phyloP scores from a whole-genome alignment of 30 jellyfish, hydroid and myxozoan species.

The Sanderia malayensis region DNA sequence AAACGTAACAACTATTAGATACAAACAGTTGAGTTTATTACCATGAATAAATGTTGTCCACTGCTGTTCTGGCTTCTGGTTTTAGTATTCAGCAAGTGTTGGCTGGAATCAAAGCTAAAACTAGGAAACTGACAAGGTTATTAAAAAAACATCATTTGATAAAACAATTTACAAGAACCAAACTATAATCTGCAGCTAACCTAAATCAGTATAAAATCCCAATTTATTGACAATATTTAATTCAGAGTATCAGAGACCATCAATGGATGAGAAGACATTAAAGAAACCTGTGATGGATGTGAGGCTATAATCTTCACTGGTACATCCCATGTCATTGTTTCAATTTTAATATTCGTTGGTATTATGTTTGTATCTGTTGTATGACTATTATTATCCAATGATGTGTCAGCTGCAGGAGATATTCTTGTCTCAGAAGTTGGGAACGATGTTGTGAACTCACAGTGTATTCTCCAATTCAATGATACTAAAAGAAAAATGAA shows the following conservation, averaged over 20 bases:
- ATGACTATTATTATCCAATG: not conserved
- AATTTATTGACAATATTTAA: no score
- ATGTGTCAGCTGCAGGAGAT: not conserved
- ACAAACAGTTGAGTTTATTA: no score
- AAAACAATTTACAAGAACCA: no score
- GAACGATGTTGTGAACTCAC: conserved; percentile 56
- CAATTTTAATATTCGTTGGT: conserved; percentile 57
- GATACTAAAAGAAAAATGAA: conserved; percentile 58
- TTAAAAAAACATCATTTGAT: no score
- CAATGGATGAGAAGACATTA: conserved; percentile 44
- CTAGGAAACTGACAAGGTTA: no score
- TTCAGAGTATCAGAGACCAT: conserved; percentile 29
- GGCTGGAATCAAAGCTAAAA: no score
- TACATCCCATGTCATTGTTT: conserved; percentile 87
- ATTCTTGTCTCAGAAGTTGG: not conserved
- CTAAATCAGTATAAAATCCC: no score
- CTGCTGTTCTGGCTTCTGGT: no score
- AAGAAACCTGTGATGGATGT: conserved; percentile 78
- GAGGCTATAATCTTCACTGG: conserved; percentile 83
- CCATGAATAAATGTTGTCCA: no score
- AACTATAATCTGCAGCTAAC: no score
- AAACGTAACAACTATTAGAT: no score
- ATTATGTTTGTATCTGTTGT: not conserved
- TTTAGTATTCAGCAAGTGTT: no score
- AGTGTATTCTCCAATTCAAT: conserved; percentile 72